Conservation (phyloP, 1,140 invertebrate species). For the Conus ventricosus region DNA sequence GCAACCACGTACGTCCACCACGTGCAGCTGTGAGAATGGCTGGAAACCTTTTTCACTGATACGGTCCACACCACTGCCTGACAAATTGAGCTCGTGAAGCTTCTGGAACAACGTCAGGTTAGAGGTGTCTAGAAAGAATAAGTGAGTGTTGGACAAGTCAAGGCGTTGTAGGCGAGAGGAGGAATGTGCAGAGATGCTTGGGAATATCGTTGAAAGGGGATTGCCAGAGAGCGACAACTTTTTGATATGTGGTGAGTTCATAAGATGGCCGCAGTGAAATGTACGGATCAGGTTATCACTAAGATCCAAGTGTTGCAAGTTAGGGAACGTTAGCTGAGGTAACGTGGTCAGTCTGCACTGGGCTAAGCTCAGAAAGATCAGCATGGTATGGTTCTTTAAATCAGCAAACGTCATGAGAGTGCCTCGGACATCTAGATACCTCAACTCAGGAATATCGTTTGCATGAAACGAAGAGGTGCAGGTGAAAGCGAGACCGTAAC, state of each 20-base stretch:
- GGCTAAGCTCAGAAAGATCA: conserved; percentile 17
- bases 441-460: neutral
- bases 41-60: neutral
- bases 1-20: conserved; percentile 31
- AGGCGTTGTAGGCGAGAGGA: neutral
- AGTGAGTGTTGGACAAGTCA: neutral
- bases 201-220: neutral
- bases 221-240: neutral
- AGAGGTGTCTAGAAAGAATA: neutral
- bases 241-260: neutral
- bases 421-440: neutral
- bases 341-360: neutral
- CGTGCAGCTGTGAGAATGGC: neutral
- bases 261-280: neutral
- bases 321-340: neutral
- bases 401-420: neutral
- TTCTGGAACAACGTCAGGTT: neutral
- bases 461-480: neutral
- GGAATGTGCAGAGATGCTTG: too few species aligned
- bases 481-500: conserved; percentile 6
- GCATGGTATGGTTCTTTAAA: neutral
- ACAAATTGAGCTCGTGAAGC: conserved; percentile 27
- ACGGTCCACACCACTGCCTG: neutral
- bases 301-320: neutral
- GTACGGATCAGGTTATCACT: conserved; percentile 5